Evolutionary conservation across 1,140 invertebrate genomes (phyloP).

Genomic region (Lepidurus couesii): DNA sequence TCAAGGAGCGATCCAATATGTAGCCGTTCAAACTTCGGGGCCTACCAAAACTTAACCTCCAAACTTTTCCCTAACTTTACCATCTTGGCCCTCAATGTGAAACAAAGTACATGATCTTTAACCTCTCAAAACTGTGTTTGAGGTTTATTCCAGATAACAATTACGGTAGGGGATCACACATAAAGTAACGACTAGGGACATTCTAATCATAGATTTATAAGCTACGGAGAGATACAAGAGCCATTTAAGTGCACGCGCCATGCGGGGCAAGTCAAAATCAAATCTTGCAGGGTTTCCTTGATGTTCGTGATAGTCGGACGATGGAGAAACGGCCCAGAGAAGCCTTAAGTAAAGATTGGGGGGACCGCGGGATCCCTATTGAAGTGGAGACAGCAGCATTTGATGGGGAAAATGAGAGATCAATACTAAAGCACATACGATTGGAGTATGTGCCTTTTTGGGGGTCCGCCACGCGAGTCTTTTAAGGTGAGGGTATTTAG

Average conservation of each 20-base stretch:
- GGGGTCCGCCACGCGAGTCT: not conserved
- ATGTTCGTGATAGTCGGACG: slow-evolving; percentile 20
- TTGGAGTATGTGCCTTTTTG: not conserved
- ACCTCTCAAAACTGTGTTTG: too few species aligned
- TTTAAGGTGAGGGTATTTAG: not conserved
- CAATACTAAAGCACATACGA: slow-evolving; percentile 11
- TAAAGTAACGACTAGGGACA: not conserved
- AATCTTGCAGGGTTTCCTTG: slow-evolving; percentile 15
- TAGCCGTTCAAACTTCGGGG: not conserved
- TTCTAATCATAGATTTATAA: not conserved
- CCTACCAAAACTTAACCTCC: too few species aligned
- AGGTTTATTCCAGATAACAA: not conserved
- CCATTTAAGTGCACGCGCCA: not conserved
- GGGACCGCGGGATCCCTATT: slow-evolving; percentile 8
- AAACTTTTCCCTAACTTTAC: too few species aligned
- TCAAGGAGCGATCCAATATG: slow-evolving; percentile 6
- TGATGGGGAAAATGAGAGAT: slow-evolving; percentile 11
- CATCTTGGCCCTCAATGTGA: too few species aligned
- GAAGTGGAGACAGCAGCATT: not conserved
- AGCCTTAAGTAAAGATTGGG: slow-evolving; percentile 15
- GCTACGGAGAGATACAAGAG: not conserved
- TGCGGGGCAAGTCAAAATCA: slow-evolving; percentile 7
- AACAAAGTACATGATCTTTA: too few species aligned
- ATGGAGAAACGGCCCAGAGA: not conserved
- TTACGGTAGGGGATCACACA: not conserved